phyloP scores from a whole-genome alignment of 2,797 vertebrate genomes.

The Remorina albescens region DNA sequence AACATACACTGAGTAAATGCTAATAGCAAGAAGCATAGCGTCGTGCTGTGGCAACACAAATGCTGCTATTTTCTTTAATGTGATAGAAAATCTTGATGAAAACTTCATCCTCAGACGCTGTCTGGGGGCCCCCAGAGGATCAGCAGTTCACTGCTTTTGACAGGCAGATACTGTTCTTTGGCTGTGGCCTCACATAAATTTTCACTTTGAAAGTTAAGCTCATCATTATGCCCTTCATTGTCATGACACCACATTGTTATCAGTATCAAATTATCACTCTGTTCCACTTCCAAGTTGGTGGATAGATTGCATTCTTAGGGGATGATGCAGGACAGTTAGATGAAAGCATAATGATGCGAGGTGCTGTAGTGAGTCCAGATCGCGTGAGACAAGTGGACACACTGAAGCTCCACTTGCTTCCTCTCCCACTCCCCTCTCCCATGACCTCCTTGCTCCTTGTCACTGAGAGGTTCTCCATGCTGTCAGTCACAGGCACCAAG shows the following conservation, averaged over 20 bases:
- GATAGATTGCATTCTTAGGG: slow-evolving; percentile 70
- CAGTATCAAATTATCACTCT: slow-evolving; percentile 73
- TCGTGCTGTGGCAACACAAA: slow-evolving; percentile 17
- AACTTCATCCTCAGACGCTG: slow-evolving; percentile 44
- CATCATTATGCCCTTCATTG: slow-evolving; percentile 64
- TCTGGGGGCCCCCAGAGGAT: slow-evolving; percentile 37
- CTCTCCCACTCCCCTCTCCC: slow-evolving; percentile 29
- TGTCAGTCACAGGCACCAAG: slow-evolving; percentile 63
- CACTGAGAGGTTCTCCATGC: slow-evolving; percentile 59
- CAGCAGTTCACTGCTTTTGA: slow-evolving; percentile 50
- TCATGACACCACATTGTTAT: slow-evolving; percentile 74
- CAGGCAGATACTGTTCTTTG: slow-evolving; percentile 42
- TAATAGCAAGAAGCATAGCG: slow-evolving; percentile 21
- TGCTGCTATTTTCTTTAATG: slow-evolving; percentile 30
- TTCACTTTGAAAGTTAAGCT: slow-evolving; percentile 63
- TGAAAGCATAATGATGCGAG: slow-evolving; percentile 58
- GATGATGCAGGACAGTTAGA: slow-evolving; percentile 61
- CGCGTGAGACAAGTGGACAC: slow-evolving; percentile 76
- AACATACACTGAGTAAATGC: slow-evolving; percentile 27
- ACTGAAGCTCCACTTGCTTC: slow-evolving; percentile 29
- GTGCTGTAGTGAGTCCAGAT: slow-evolving; percentile 68
- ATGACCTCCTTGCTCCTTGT: slow-evolving; percentile 66
- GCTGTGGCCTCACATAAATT: slow-evolving; percentile 63
- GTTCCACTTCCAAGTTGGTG: slow-evolving; percentile 64
- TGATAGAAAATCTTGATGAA: slow-evolving; percentile 46